Percentiles rank a stretch among this genome's conserved stretches.
Conservation (phyloP, 2,113 vertebrate species). For the Brachyhypopomus gauderio region DNA sequence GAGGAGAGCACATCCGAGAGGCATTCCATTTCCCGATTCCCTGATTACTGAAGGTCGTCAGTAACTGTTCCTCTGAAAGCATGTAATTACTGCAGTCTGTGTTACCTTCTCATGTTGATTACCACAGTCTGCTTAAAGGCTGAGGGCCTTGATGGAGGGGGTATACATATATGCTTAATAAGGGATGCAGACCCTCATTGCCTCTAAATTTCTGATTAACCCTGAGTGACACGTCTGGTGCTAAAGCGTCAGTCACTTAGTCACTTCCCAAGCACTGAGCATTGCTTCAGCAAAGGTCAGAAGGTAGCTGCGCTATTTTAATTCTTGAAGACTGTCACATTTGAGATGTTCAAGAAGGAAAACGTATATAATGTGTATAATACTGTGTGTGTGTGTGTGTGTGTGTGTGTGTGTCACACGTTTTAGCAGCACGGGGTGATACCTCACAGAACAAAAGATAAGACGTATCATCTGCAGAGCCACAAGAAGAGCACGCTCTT, state of each 20-base stretch:
- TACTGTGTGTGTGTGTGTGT: not conserved
- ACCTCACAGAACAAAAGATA: not conserved
- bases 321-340: constrained; percentile 32
- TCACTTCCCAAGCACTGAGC: constrained; percentile 26
- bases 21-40: constrained; percentile 35
- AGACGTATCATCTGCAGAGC: not conserved
- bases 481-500: not conserved
- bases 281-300: constrained; percentile 51
- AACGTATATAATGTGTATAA: not conserved
- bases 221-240: constrained; percentile 43
- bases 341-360: not conserved
- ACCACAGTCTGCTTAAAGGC: constrained; percentile 28
- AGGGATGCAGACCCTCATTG: constrained; percentile 28
- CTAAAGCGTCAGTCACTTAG: constrained; percentile 24
- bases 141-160: constrained; percentile 44
- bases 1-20: constrained; percentile 20
- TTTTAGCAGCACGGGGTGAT: not conserved
- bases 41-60: constrained; percentile 58
- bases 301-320: constrained; percentile 53
- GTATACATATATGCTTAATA: constrained; percentile 44
- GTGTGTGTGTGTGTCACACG: not conserved
- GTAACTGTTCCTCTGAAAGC: constrained; percentile 52
- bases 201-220: constrained; percentile 46
- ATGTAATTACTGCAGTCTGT: constrained; percentile 52
- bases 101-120: constrained; percentile 56